Base-by-base conservation (phyloP, 1,140 invertebrate genomes). In the Caerostris darwini region DNA sequence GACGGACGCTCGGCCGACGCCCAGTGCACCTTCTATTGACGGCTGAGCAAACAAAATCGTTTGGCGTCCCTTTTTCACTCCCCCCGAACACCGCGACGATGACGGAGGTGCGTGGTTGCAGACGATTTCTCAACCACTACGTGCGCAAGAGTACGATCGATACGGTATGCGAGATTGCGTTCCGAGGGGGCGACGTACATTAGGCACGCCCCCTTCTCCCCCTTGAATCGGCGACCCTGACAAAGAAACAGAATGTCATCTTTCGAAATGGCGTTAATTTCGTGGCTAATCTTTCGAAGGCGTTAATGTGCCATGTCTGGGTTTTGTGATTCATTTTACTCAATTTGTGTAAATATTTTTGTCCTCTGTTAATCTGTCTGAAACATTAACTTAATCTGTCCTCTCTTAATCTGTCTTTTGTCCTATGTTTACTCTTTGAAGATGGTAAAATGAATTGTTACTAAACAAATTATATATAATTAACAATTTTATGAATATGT, bases 21-120 rank as follows among this genome's bases (percentile, higher is more conserved):
- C 57, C 85, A 34, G 50, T 77, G 71, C 71, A 77, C 71, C 71
- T 77, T 77, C 71, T 77, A 67, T 61, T 64, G 56, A 58, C 82
- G 82, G 82, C 82, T 87, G 85, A 87, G 7, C 17, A 64, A 34
- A 87, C 85, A 64, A 87, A 83, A 83, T 58, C 82, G 82, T 58
- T 83, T 54, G 53, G 54, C 82, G 54, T 83, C 82, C 82, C 82
- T 58, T n/a, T 83, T 58, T 19, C 82, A 17, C 53, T n/a, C 82
- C n/a, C 56, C 82, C 82, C 82, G 54, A 8, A 7, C 71, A 77
- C 71, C 71, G 71, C 87, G 34, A 53, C 87, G 17, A 61, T 90
- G 87, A 90, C 67, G 87, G 61, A 90, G 87, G 54, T 90, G 87
- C 87, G 87, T 71, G 87, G 61, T n/a, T 71, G n/a, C 12, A 19